Evolutionary conservation across 2,113 vertebrate species (phyloP), one percentile per base, ranked within the genome.

Genomic region (Centropus unirufus): DNA sequence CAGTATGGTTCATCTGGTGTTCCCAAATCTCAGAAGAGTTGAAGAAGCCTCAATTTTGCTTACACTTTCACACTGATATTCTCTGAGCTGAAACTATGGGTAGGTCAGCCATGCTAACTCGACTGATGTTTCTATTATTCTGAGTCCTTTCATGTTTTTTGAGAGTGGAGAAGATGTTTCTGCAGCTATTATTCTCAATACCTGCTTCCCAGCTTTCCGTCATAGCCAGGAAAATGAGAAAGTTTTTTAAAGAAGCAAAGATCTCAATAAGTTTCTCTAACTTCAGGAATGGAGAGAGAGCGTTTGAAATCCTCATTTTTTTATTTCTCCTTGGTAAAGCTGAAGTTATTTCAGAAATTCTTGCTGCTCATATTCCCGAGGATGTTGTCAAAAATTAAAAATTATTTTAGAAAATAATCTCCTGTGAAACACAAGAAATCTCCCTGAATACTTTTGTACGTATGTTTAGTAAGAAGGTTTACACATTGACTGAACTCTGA

Each of bases 161-260:
- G 27, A 34, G 64, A 62, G n/a, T 9, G 0, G 14, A 36, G 49
- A 6, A 4, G 34, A 39, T 34, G 15, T 23, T 40, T 69, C 57
- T 88, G 57, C 59, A 55, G 79, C n/a, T 55, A 5, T 14, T 93
- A 15, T 21, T 15, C 42, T 92, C 34, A 20, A 18, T 2, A 5
- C 8, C 0, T 2, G 5, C 19, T 74, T 77, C 55, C 67, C 40
- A 44, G 21, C 8, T 89, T 61, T 84, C 54, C 39, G 51, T 66
- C 39, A 26, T 4, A 40, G 21, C 2, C 0, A 0, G 3, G 11
- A 62, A 70, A 46, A 83, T 7, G 6, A 58, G 9, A 3, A 74
- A 30, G 11, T 4, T 54, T 77, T 72, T 40, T 13, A 21, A 83
- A 59, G 72, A 4, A 44, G 3, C 16, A 7, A 82, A 74, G 26